Conservation (phyloP, 2,797 vertebrate genomes). For the Melanotaenia trifasciata region DNA sequence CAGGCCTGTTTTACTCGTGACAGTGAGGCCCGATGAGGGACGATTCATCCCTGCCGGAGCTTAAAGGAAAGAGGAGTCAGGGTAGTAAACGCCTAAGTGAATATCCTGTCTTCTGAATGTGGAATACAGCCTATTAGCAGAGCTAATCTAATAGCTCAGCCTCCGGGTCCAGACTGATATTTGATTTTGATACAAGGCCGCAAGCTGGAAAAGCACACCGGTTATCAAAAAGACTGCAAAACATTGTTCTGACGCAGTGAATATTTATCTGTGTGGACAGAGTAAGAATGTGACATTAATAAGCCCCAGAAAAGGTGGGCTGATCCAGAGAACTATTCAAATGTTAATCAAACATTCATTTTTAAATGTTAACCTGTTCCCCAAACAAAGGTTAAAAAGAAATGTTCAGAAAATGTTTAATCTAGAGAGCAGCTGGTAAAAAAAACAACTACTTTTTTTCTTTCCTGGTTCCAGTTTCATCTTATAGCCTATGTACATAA, state of each 20-base stretch:
- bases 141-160: constrained; percentile 67
- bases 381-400: too few species aligned
- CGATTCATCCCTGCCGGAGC: constrained; percentile 23
- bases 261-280: constrained; percentile 10
- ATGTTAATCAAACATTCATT: too few species aligned
- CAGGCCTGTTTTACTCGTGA: constrained; percentile 34
- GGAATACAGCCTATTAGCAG: constrained; percentile 63
- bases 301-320: not conserved
- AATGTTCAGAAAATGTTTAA: too few species aligned
- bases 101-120: constrained; percentile 69
- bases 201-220: constrained; percentile 19
- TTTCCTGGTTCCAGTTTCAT: too few species aligned
- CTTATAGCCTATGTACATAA: too few species aligned
- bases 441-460: too few species aligned
- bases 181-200: constrained; percentile 44
- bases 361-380: too few species aligned
- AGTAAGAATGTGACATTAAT: not conserved
- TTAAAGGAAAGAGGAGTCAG: constrained; percentile 49
- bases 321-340: not conserved
- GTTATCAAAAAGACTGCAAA: constrained; percentile 19
- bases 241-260: constrained; percentile 35
- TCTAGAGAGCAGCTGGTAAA: too few species aligned
- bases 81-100: constrained; percentile 67
- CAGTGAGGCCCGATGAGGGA: constrained; percentile 44
- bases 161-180: constrained; percentile 64